Base-by-base conservation (phyloP, 2,888 invertebrate genomes). In the Drosophila melanocephala region DNA sequence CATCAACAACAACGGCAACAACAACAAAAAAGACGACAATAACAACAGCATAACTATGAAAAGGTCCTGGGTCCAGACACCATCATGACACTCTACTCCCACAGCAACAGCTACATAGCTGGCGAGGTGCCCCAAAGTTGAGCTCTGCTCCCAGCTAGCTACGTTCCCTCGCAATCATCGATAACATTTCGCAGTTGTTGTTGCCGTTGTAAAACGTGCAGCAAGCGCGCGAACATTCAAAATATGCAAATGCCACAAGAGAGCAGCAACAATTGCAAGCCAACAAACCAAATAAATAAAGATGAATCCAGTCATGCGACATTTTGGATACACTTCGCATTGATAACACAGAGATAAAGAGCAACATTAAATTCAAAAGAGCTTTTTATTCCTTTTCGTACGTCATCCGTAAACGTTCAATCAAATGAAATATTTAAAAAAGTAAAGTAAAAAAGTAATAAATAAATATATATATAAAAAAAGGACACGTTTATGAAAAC, bases 221-320 rank as follows among this genome's bases (percentile, higher is more conserved):
- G 81, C 75, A 75, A 84, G 83, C 84, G 80, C 81, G 89, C 84
- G 77, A 83, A 79, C 80, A 81, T 84, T 87, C 71, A 72, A 81
- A 84, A 87, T 87, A 87, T 87, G 88, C 90, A 89, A 89, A 86
- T 89, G 89, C 81, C 85, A 81, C 80, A 77, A 80, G 62, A 75
- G 81, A 68, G 68, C 81, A 75, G 35, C 74, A 68, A 58, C 35
- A 71, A 65, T 69, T 62, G 53, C 61, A 61, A 33, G 22, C 44
- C n/a, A 35, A 1, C 56, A 44, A 35, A 22, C 26, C n/a, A 51
- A 56, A 52, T 26, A 56, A 28, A 39, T 42, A 66, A 60, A 70
- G 5, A 6, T 55, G 30, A 19, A 16, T 1, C n/a, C 14, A 52
- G 4, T 0, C 9, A 10, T 30, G 30, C 7, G 14, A 16, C 19